Percentiles rank a stretch among this genome's conserved stretches.
Conservation (phyloP, 2,113 vertebrate genomes). For the Labrus mixtus region DNA sequence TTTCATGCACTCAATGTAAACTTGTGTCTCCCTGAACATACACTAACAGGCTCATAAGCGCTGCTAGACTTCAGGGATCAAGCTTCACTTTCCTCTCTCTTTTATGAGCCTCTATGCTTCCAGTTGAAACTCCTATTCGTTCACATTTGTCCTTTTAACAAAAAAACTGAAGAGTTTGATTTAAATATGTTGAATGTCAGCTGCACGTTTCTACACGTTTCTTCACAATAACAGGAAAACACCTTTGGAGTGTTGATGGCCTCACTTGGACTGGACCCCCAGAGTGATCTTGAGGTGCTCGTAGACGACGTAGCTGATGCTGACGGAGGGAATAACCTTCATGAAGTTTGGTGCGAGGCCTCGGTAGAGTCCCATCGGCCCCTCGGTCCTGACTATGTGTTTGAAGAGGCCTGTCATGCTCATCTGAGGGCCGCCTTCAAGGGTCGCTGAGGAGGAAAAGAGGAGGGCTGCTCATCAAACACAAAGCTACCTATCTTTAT, state of each 20-base stretch:
- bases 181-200: conserved; percentile 12
- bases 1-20: conserved; percentile 13
- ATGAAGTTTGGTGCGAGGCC: conserved; percentile 98
- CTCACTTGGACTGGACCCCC: conserved; percentile 91
- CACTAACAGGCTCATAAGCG: conserved; percentile 9
- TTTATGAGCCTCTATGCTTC: not conserved
- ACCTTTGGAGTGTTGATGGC: not conserved
- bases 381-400: conserved; percentile 93
- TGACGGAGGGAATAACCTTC: conserved; percentile 98
- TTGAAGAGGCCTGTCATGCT: conserved; percentile 93
- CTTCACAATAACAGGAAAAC: conserved; percentile 4
- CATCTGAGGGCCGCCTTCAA: conserved; percentile 88
- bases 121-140: not conserved
- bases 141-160: not conserved
- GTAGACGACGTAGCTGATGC: conserved; percentile 99
- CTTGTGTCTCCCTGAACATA: not conserved
- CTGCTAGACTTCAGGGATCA: not conserved
- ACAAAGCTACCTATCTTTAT: not conserved
- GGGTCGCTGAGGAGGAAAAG: conserved; percentile 83
- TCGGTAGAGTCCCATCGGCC: conserved; percentile 91
- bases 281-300: conserved; percentile 93
- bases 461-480: not conserved
- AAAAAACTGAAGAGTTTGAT: not conserved
- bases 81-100: not conserved
- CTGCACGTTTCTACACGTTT: not conserved